These are phyloP conservation scores for Acrossocheilus fasciatus DNA, from an alignment of 2,797 vertebrate genomes.

Conservation along the genomic window DNA sequence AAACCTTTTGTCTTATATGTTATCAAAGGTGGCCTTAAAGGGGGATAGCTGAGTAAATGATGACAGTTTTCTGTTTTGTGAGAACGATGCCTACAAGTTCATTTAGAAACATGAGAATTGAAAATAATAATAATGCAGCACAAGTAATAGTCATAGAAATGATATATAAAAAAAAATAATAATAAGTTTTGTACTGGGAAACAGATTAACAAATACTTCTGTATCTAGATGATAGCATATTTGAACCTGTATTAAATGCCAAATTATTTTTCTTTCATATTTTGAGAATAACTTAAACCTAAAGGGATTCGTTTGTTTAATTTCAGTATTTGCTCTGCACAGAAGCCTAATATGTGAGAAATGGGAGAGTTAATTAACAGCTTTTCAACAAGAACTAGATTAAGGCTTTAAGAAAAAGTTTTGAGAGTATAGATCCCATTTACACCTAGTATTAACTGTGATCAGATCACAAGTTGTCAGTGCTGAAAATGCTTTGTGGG, in stretches of 20 bases:
- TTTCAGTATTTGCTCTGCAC: not conserved
- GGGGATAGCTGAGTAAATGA: not conserved
- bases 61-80: not conserved
- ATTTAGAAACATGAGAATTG: not conserved
- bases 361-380: not conserved
- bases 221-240: not conserved
- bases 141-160: not conserved
- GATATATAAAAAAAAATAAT: not conserved
- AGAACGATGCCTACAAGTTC: not conserved
- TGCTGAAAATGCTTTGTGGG: not conserved
- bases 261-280: not conserved
- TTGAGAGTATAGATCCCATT: not conserved
- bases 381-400: slow-evolving; percentile 4
- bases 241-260: not conserved
- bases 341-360: not conserved
- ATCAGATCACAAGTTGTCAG: not conserved
- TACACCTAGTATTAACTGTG: not conserved
- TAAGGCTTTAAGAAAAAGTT: not conserved
- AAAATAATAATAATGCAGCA: not conserved
- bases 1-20: not conserved
- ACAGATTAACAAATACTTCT: not conserved
- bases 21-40: not conserved
- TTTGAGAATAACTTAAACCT: not conserved
- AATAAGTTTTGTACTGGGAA: not conserved
- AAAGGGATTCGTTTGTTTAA: not conserved